Evolutionary conservation across 2,888 invertebrate species (phyloP), one percentile per base, ranked within the genome.

Genomic region (Rhabditoides inermis): DNA sequence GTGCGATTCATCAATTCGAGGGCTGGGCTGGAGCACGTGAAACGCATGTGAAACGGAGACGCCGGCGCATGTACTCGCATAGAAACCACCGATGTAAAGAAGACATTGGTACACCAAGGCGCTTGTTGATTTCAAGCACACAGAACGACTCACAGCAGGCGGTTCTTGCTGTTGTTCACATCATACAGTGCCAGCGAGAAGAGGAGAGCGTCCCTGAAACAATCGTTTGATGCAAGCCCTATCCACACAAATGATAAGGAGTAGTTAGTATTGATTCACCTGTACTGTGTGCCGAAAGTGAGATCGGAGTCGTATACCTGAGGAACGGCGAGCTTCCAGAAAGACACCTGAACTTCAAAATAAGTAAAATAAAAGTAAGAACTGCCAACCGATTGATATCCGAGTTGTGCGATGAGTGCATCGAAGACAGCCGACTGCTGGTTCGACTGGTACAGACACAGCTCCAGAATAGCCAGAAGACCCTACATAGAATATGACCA

Each of bases 111-210:
- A 45, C 22, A 72, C 60, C 7, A 69, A 68, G 3, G 72, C 70
- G 4, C 70, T 67, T 3, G 72, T 69, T 2, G 72, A 70, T 55
- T 70, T 70, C 5, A 72, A 54, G 50, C 70, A 70, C 5, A 68
- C 61, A 35, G 20, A 59, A 45, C 15, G 2, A 10, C 12, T 7
- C 20, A 62, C 64, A 63, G 46, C 10, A 70, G 51, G 36, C 67
- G 55, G 47, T 65, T 69, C 55, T 68, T 68, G 42, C 68, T 63
- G 44, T 57, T 55, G 54, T 72, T 72, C 22, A 70, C 72, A 58
- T 70, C 72, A 53, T 67, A 69, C 6, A 72, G 60, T 7, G 65
- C 59, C 48, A 72, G 52, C 1, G 64, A 60, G 51, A 72, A 72
- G 25, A 72, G 50, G 2, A 72, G 54, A 2, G 68, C 60, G 32